Evolutionary conservation across 2,797 vertebrate species (phyloP).

Genomic region (Nasua narica): DNA sequence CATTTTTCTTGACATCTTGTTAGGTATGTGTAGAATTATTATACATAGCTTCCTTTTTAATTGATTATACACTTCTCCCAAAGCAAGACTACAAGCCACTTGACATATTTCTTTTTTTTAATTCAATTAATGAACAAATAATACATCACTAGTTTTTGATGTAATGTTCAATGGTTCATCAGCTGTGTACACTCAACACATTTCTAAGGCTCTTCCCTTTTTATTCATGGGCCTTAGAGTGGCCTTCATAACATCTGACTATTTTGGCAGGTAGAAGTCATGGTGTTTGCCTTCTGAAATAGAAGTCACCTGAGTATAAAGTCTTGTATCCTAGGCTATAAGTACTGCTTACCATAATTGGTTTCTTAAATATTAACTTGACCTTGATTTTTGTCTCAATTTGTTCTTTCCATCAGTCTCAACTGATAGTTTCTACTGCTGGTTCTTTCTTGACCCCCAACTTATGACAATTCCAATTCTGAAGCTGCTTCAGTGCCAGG

Average conservation of each 20-base stretch:
- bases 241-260: background rate
- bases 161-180: too few relatives aligned
- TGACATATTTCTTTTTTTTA: background rate
- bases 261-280: background rate
- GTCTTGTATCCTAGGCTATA: background rate
- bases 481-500: background rate
- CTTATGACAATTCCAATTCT: background rate
- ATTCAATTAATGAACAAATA: too few relatives aligned
- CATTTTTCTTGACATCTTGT: background rate
- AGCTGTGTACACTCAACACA: too few relatives aligned
- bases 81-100: background rate
- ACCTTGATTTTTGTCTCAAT: background rate
- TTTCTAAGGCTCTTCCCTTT: background rate
- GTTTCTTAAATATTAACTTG: background rate
- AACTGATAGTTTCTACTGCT: background rate
- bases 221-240: background rate
- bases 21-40: background rate
- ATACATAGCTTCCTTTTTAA: background rate
- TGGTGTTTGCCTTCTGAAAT: background rate
- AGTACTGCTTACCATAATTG: background rate
- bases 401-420: background rate
- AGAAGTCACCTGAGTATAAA: background rate
- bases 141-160: too few relatives aligned
- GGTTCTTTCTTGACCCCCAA: background rate
- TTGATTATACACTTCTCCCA: background rate